Conservation (phyloP, 1,140 invertebrate genomes). For the Bombus confusus region DNA sequence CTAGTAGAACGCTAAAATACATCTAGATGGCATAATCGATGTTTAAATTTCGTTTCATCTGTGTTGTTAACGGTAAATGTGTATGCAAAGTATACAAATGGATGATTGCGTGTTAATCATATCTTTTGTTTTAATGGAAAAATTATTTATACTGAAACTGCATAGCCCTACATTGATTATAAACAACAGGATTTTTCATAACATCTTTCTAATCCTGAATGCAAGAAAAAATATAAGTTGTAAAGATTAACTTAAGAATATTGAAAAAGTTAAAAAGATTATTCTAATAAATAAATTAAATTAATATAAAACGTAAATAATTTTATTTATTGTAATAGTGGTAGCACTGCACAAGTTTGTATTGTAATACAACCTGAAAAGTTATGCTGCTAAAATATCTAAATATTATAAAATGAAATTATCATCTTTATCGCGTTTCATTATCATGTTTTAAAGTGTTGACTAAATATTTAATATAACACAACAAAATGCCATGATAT, state of each 20-base stretch:
- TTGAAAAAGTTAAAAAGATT: neutral
- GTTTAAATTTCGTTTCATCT: neutral
- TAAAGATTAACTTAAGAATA: too few species aligned
- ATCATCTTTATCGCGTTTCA: neutral
- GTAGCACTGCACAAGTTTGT: conserved; percentile 4
- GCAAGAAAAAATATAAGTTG: neutral
- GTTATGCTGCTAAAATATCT: neutral
- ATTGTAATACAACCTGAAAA: neutral
- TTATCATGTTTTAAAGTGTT: neutral
- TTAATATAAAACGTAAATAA: neutral
- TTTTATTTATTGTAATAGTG: conserved; percentile 1
- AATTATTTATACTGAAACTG: neutral
- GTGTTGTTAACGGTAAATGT: neutral
- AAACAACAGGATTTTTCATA: neutral
- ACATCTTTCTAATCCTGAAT: neutral
- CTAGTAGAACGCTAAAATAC: neutral
- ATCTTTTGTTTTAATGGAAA: neutral
- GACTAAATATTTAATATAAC: neutral
- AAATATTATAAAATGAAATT: neutral
- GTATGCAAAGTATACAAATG: neutral
- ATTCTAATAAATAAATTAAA: neutral
- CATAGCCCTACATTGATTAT: neutral
- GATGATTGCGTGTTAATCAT: neutral
- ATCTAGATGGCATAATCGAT: conserved; percentile 21
- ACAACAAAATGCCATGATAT: neutral